Percentiles rank a stretch among this genome's conserved stretches.
Conservation (phyloP, 2,797 vertebrate species). For the Otolemur crassicaudatus region DNA sequence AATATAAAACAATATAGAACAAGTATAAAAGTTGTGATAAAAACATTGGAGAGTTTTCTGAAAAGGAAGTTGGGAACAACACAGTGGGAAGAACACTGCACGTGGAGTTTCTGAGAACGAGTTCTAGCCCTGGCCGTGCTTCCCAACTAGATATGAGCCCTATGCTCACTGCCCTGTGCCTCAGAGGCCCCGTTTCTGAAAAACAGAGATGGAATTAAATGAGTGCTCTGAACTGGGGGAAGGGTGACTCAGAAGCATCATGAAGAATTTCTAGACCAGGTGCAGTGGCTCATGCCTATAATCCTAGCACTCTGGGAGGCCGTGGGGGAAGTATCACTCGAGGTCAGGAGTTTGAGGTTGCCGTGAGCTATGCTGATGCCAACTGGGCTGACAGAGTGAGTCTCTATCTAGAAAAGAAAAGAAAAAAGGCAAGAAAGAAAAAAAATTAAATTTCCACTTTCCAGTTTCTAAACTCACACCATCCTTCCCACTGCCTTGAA, state of each 20-base stretch:
- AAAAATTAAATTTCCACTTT: background rate
- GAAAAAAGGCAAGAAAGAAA: background rate
- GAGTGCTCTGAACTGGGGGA: background rate
- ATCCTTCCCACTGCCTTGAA: background rate
- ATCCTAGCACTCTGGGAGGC: background rate
- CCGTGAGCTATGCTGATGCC: background rate
- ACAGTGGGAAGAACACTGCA: background rate
- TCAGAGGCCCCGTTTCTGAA: background rate
- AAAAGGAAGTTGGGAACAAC: background rate
- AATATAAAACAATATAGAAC: background rate
- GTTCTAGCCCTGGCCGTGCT: background rate
- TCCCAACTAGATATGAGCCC: background rate
- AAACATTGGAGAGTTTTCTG: background rate
- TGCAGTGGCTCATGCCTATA: background rate
- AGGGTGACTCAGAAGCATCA: background rate
- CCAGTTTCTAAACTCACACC: background rate
- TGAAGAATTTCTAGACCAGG: background rate
- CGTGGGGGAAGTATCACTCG: background rate
- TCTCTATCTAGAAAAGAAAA: background rate
- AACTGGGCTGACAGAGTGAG: background rate
- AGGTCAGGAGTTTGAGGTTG: background rate
- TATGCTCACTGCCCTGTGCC: background rate
- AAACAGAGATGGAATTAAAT: constrained; percentile 17
- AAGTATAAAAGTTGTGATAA: background rate
- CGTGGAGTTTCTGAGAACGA: background rate